A percentile compares a stretch with the other conserved stretches of the same genome.
Evolutionary conservation across 2,113 vertebrate species (phyloP).

Genomic region (Canis aureus): DNA sequence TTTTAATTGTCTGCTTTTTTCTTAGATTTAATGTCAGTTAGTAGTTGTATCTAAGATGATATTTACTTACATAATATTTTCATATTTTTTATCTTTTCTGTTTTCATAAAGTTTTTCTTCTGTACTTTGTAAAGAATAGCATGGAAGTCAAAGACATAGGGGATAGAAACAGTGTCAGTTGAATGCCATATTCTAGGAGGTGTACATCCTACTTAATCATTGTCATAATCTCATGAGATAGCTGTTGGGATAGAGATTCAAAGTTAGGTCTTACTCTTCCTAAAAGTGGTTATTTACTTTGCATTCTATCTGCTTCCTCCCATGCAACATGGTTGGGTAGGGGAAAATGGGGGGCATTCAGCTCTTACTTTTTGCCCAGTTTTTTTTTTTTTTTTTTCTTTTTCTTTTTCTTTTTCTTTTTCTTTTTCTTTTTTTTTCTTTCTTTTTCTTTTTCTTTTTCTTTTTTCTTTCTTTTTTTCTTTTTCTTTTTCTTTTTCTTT

Average conservation of each 20-base stretch:
- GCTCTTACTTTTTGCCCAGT: background rate
- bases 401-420: too few relatives aligned
- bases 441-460: too few relatives aligned
- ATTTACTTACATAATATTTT: background rate
- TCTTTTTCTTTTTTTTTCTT: too few relatives aligned
- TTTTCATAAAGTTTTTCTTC: background rate
- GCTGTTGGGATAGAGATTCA: background rate
- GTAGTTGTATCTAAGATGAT: background rate
- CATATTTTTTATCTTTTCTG: background rate
- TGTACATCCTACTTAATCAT: background rate
- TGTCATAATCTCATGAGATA: background rate
- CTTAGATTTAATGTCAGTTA: background rate
- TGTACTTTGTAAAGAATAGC: background rate
- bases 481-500: too few relatives aligned
- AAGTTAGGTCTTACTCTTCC: constrained; percentile 20
- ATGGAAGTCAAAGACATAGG: background rate
- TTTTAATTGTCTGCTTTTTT: background rate
- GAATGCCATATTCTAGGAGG: background rate
- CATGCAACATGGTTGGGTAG: background rate
- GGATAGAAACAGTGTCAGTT: background rate
- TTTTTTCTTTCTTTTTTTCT: too few relatives aligned
- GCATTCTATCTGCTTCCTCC: background rate
- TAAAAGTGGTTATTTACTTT: background rate
- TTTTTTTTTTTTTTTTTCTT: background rate
- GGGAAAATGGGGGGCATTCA: background rate